These are phyloP conservation scores for Sesamia nonagrioides DNA, from an alignment of 1,140 invertebrate genomes.

Conservation along the genomic window DNA sequence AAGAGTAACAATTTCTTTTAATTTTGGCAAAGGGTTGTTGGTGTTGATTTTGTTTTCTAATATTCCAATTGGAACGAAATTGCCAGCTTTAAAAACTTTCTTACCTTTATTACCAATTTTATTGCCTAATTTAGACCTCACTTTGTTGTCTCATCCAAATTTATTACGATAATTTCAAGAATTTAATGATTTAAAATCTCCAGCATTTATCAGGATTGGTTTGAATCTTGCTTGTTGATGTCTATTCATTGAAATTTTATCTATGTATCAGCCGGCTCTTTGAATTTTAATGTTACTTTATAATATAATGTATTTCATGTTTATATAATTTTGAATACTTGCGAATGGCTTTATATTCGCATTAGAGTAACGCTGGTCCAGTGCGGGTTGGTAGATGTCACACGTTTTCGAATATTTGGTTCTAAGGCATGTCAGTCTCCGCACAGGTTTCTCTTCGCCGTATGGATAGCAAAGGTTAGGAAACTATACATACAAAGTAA, in stretches of 20 bases:
- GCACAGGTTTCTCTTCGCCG: too few relatives aligned
- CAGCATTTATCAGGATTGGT: background rate
- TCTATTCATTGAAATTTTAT: background rate
- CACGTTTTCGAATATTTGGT: too few relatives aligned
- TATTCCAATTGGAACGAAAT: background rate
- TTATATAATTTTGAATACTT: too few relatives aligned
- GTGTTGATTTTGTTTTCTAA: background rate
- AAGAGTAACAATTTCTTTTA: conserved; percentile 8
- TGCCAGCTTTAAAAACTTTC: background rate
- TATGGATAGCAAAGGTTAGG: too few relatives aligned
- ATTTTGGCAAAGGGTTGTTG: background rate
- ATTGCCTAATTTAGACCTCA: background rate
- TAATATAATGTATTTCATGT: too few relatives aligned
- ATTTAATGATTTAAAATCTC: conserved; percentile 8
- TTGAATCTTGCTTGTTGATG: conserved; percentile 6
- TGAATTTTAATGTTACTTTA: too few relatives aligned
- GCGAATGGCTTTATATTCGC: too few relatives aligned
- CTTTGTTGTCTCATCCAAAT: conserved; percentile 7
- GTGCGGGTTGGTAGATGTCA: too few relatives aligned
- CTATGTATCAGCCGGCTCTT: too few relatives aligned
- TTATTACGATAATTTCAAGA: conserved; percentile 12
- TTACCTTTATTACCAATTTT: conserved; percentile 5
- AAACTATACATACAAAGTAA: too few relatives aligned
- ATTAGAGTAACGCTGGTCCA: too few relatives aligned
- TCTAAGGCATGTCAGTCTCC: too few relatives aligned